Percentiles rank a stretch among this genome's conserved stretches.
Evolutionary conservation across 2,113 vertebrate genomes (phyloP).

Genomic region (Pituophis catenifer): DNA sequence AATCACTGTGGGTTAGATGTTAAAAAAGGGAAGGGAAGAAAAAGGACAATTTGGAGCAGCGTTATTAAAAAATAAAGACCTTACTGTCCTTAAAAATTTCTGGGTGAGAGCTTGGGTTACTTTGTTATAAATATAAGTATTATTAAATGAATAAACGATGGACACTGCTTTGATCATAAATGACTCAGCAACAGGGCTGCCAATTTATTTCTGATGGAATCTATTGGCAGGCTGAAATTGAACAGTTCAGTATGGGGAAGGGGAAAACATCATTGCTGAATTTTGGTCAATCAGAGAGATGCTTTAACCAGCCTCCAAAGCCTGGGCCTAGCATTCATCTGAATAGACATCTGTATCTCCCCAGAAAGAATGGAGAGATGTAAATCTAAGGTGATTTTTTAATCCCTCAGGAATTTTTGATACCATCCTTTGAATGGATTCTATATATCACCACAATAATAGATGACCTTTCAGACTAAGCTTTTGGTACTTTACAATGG

Average conservation of each 20-base stretch:
- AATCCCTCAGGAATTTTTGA: neutral
- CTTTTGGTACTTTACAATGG: neutral
- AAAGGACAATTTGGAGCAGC: neutral
- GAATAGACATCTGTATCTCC: neutral
- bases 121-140: neutral
- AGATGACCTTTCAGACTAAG: neutral
- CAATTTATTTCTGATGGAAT: neutral
- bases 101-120: neutral
- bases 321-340: too few relatives aligned
- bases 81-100: slow-evolving; percentile 48
- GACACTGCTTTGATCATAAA: neutral
- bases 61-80: slow-evolving; percentile 46
- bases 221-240: neutral
- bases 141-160: neutral
- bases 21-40: slow-evolving; percentile 20
- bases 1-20: slow-evolving; percentile 56
- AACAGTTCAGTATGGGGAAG: neutral
- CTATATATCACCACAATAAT: neutral
- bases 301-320: neutral
- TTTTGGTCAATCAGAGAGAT: neutral
- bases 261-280: neutral
- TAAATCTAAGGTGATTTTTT: neutral
- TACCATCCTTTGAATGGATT: neutral
- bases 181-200: neutral
- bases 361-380: neutral